Conservation (phyloP, 2,888 invertebrate species). For the Rhingia campestris region DNA sequence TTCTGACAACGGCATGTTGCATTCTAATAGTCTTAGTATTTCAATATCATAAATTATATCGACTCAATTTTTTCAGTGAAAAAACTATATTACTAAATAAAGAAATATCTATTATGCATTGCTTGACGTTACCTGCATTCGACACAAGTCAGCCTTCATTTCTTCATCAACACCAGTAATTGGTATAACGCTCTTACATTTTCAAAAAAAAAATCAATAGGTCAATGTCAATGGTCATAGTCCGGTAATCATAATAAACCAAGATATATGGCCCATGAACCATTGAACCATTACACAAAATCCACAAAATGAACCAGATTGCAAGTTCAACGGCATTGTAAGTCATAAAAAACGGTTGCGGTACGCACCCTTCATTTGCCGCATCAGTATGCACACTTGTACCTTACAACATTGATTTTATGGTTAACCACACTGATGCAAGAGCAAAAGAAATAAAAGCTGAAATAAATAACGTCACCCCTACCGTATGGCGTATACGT, state of each 20-base stretch:
- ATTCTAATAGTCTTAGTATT: too few species aligned
- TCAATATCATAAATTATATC: too few species aligned
- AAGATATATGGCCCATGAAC: background rate
- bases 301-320: background rate
- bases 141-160: background rate
- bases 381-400: background rate
- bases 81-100: too few species aligned
- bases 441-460: conserved; percentile 20
- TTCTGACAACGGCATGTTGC: too few species aligned
- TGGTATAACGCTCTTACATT: background rate
- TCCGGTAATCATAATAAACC: background rate
- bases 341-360: background rate
- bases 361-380: background rate
- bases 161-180: background rate
- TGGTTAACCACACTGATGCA: conserved; percentile 44
- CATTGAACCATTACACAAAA: conserved; percentile 5
- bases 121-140: too few species aligned
- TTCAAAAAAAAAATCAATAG: background rate
- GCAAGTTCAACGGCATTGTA: conserved; percentile 20
- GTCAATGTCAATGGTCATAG: conserved; percentile 42
- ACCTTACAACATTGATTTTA: conserved; percentile 31
- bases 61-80: too few species aligned
- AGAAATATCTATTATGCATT: too few species aligned
- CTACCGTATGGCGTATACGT: conserved; percentile 47
- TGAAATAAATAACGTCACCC: background rate